A percentile compares a stretch with the other conserved stretches of the same genome.
Evolutionary conservation across 1,140 invertebrate species (phyloP).

Genomic region (Eurytemora carolleeae): DNA sequence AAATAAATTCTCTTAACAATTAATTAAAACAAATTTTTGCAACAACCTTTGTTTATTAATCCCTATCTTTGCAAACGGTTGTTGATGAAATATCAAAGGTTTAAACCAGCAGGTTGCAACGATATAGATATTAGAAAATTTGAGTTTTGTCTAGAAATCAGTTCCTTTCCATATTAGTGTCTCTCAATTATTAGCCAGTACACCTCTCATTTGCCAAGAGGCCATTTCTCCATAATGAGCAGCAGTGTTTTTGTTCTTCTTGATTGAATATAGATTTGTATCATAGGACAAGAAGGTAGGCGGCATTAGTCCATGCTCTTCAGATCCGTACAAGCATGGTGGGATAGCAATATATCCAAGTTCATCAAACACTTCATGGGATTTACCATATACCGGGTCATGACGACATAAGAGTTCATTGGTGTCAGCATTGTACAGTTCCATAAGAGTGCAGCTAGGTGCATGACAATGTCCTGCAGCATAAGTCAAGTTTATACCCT

Average conservation of each 20-base stretch:
- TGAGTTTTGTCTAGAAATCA: too few species aligned
- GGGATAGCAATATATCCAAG: neutral
- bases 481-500: neutral
- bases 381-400: neutral
- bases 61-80: too few species aligned
- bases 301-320: neutral
- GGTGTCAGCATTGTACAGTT: neutral
- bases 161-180: too few species aligned
- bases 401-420: neutral
- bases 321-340: neutral
- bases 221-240: neutral
- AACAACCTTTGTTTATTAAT: too few species aligned
- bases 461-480: neutral
- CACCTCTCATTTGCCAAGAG: neutral
- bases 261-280: neutral
- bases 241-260: neutral
- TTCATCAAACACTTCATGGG: neutral
- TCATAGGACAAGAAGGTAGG: neutral
- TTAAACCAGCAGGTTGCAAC: too few species aligned
- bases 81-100: too few species aligned
- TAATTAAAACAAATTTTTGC: too few species aligned
- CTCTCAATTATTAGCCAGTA: neutral
- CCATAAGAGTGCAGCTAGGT: neutral
- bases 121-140: too few species aligned
- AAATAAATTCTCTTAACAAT: too few species aligned